Conservation (phyloP, 1,140 invertebrate species). For the Pseudoatta argentina region DNA sequence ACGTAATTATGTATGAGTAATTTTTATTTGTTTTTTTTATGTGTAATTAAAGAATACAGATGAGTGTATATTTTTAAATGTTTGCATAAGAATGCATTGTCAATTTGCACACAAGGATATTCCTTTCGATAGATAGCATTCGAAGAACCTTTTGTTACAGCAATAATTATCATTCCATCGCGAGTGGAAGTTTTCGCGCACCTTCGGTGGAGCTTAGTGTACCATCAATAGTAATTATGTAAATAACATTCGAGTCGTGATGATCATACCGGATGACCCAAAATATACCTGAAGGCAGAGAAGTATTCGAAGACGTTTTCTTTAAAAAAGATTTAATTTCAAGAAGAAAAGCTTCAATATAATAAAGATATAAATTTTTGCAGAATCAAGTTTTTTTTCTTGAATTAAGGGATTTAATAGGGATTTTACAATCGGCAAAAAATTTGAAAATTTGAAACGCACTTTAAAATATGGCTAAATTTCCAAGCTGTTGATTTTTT, state of each 20-base stretch:
- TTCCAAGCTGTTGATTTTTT: not conserved
- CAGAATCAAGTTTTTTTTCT: not conserved
- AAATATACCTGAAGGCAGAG: not conserved
- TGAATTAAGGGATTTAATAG: not conserved
- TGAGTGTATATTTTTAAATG: not conserved
- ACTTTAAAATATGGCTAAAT: not conserved
- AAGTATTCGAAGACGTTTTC: not conserved
- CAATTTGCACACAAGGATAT: not conserved
- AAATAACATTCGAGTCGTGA: conserved; percentile 22
- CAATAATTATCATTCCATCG: conserved; percentile 39
- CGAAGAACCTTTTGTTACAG: conserved; percentile 13
- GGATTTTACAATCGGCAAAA: not conserved
- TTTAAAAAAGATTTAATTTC: not conserved
- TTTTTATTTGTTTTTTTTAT: not conserved
- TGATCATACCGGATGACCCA: conserved; percentile 35
- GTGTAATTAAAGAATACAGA: conserved; percentile 14
- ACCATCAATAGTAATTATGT: conserved; percentile 54
- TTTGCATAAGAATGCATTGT: not conserved
- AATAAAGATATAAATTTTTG: not conserved
- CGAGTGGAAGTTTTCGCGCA: conserved; percentile 33
- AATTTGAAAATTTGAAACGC: not conserved
- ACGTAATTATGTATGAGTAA: not conserved
- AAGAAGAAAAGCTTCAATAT: not conserved
- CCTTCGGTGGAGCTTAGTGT: conserved; percentile 35
- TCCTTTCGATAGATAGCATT: not conserved